Base-by-base conservation (phyloP, 1,140 invertebrate species). In the Caenorhabditis elegans region DNA sequence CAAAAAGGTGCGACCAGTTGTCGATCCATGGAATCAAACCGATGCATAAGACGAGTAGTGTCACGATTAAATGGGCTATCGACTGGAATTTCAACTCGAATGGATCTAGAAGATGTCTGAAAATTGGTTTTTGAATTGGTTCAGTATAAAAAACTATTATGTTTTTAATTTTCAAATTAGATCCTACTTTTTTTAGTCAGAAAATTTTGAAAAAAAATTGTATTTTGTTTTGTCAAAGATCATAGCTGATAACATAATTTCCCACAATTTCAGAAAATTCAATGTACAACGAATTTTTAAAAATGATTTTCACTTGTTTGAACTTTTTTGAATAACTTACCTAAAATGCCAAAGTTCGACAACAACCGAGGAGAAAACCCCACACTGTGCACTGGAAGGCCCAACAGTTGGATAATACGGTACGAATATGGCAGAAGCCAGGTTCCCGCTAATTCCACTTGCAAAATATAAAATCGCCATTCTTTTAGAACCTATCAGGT, bases 1-100 rank as follows among this genome's bases (percentile, higher is more conserved):
- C 93, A 84, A 92, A 96, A 13, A 97, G 91, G 90, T 98, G 95
- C 43, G 96, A 95, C 91, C 96, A 98, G 91, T 98, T 98, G 92
- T 98, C 96, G 31, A 98, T 94, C 95, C 95, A 98, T 3, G 96
- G 96, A 43, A 98, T 90, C n/a, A 97, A 92, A 19, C 96, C 96
- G 46, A 96, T 90, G 2, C 95, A 86, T 86, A 98, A 94, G 17
- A 98, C 92, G 31, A 93, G 90, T 1, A 93, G 82, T 15, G 94
- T 93, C 36, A 95, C 93, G n/a, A 92, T 90, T 26, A 95, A 90
- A 8, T 96, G 92, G n/a, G n/a, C n/a, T n/a, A n/a, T n/a, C n/a
- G n/a, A n/a, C 88, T 95, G 95, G 24, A 93, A 90, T n/a, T n/a
- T n/a, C n/a, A n/a, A n/a, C n/a, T n/a, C n/a, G 0, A 97, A 90